A percentile compares a stretch with the other conserved stretches of the same genome.
These are phyloP conservation scores for Ambastaia sidthimunki DNA, from an alignment of 2,797 vertebrate species.

Conservation along the genomic window DNA sequence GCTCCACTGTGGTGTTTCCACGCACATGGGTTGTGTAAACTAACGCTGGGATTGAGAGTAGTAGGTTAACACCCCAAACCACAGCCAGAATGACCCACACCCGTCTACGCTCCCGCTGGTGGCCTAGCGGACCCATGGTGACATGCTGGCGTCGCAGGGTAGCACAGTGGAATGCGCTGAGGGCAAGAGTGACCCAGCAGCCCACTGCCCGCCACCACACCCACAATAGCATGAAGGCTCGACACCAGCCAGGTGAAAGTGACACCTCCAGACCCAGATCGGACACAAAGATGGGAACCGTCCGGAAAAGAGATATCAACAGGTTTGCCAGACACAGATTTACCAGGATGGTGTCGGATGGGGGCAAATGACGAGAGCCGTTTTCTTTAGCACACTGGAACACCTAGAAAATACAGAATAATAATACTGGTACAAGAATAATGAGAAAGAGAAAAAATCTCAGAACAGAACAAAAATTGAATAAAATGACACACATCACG, in stretches of 20 bases:
- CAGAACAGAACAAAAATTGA: no score
- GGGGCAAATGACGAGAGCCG: conserved; percentile 66
- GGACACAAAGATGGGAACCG: conserved; percentile 80
- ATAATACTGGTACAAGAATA: neutral
- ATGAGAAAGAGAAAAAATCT: no score
- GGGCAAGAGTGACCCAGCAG: conserved; percentile 80
- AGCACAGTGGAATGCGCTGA: conserved; percentile 80
- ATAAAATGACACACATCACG: no score
- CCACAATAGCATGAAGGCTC: conserved; percentile 84
- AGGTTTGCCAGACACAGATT: conserved; percentile 81
- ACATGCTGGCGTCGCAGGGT: conserved; percentile 75
- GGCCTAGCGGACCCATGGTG: conserved; percentile 64
- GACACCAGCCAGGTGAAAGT: conserved; percentile 75
- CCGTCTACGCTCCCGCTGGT: conserved; percentile 68
- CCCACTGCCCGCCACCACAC: conserved; percentile 83
- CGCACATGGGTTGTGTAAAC: conserved; percentile 71
- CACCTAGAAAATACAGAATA: conserved; percentile 66
- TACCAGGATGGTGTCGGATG: conserved; percentile 79
- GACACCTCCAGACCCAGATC: conserved; percentile 78
- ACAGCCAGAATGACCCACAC: conserved; percentile 68
- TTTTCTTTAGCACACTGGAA: conserved; percentile 69
- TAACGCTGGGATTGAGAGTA: conserved; percentile 78
- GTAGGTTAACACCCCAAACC: conserved; percentile 77
- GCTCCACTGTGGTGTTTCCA: conserved; percentile 75
- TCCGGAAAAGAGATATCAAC: conserved; percentile 79